phyloP scores from a whole-genome alignment of 2,113 vertebrate genomes.

The Psilopogon haemacephalus region DNA sequence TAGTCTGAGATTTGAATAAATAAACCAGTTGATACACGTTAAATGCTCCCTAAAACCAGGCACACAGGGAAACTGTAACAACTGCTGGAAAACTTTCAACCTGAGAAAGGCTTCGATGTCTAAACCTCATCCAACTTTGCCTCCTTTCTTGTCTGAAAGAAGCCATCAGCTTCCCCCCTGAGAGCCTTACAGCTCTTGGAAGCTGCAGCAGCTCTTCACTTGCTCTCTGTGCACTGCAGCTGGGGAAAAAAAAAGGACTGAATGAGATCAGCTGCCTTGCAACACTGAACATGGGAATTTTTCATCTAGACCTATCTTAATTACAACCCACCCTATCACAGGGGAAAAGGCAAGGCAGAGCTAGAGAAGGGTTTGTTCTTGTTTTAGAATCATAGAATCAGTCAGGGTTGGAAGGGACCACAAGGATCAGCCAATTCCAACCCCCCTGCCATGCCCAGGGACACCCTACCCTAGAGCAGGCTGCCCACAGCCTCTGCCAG shows the following conservation, averaged over 20 bases:
- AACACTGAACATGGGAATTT: constrained; percentile 35
- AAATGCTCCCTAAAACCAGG: not conserved
- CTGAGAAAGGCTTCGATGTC: not conserved
- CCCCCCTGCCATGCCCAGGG: no score
- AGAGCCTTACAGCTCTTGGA: not conserved
- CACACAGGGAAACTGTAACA: not conserved
- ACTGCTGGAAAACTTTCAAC: not conserved
- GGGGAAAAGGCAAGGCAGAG: constrained; percentile 48
- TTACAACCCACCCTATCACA: constrained; percentile 56
- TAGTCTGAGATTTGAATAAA: not conserved
- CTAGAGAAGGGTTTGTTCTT: constrained; percentile 52
- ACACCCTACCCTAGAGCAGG: no score
- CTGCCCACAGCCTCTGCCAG: no score
- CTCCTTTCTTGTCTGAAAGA: not conserved
- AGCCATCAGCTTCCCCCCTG: not conserved
- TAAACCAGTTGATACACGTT: not conserved
- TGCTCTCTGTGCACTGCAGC: not conserved
- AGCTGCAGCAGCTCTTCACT: not conserved
- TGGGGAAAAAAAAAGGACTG: not conserved
- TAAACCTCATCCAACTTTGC: not conserved
- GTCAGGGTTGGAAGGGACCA: no score
- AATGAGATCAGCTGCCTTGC: constrained; percentile 48
- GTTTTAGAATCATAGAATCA: not conserved
- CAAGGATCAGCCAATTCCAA: no score
- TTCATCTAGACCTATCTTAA: constrained; percentile 36